These are phyloP conservation scores for Thymelicus sylvestris DNA, from an alignment of 2,888 invertebrate genomes.

Conservation along the genomic window DNA sequence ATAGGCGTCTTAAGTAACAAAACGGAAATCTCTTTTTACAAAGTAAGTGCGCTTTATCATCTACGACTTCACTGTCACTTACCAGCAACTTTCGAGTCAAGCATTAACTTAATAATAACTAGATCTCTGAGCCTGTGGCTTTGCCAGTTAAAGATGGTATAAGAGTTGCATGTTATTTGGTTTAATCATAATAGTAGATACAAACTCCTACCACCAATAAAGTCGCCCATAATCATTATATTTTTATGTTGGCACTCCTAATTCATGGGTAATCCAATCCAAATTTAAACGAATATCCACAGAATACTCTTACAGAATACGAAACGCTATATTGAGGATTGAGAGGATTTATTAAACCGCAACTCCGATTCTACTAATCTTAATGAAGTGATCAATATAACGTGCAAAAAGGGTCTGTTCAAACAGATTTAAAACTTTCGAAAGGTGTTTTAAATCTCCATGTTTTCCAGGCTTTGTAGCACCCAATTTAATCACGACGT, in stretches of 20 bases:
- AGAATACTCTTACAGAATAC: neutral
- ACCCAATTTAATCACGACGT: neutral
- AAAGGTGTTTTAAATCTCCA: slow-evolving; percentile 6
- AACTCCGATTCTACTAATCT: slow-evolving; percentile 51
- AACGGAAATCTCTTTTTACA: no score
- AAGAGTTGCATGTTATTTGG: no score
- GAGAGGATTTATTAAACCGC: slow-evolving; percentile 22
- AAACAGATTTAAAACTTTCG: slow-evolving; percentile 10
- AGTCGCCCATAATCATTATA: neutral
- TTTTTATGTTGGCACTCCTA: neutral
- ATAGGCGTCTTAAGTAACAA: no score
- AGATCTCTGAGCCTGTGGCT: no score
- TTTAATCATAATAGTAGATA: no score
- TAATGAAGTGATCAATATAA: slow-evolving; percentile 67
- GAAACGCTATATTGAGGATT: slow-evolving; percentile 7
- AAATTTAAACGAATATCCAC: slow-evolving; percentile 9
- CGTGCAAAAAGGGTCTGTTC: slow-evolving; percentile 38
- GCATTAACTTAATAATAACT: no score
- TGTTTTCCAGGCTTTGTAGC: neutral
- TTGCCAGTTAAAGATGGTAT: no score
- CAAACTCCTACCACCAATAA: neutral
- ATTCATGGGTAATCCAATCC: neutral
- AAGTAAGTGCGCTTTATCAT: no score
- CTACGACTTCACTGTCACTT: no score
- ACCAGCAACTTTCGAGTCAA: no score